Base-by-base conservation (phyloP, 2,888 invertebrate species). In the Prosapia bicincta region DNA sequence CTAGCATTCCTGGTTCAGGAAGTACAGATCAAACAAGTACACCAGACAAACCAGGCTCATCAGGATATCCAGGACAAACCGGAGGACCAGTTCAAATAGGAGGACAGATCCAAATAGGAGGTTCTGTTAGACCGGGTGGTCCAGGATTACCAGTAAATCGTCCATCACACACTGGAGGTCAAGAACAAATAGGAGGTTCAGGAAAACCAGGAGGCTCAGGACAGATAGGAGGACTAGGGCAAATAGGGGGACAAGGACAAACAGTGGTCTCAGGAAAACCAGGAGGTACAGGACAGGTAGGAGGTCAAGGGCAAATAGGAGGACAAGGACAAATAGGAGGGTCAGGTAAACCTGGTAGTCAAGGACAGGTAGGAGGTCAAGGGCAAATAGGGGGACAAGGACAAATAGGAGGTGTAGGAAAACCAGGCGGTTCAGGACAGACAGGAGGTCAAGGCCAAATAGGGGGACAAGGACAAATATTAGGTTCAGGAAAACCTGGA, bases 81-180 rank as follows among this genome's bases (percentile, higher is more conserved):
- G 78, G 78, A 25, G 25, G 15, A 38, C 24, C 84, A 10, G 85
- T 85, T 2, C 54, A 26, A 30, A 83, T 84, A 75, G 85, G 85
- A 23, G 84, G 83, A 54, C 26, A 54, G 28, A 69, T 26, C 1
- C 66, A 72, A 65, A 71, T 69, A 71, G 32, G 69, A 69, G 25
- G 38, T 38, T 69, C 74, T 23, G 30, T 30, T 30, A 76, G 76
- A 24, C 89, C 89, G 76, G 89, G 89, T 82, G 88, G 86, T 80
- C 88, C 89, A 26, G 89, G 89, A 83, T 88, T 77, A 32, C 86
- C 86, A 71, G 82, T 81, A 38, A 80, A 69, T 25, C 13, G 69
- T 25, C 78, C 78, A 32, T n/a, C n/a, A n/a, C n/a, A n/a, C n/a
- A n/a, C n/a, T n/a, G 72, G 75, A 15, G 26, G 9, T 10, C 76